A percentile compares a stretch with the other conserved stretches of the same genome.
Conservation (phyloP, 2,797 vertebrate species). For the Alcedo quadribrachys region DNA sequence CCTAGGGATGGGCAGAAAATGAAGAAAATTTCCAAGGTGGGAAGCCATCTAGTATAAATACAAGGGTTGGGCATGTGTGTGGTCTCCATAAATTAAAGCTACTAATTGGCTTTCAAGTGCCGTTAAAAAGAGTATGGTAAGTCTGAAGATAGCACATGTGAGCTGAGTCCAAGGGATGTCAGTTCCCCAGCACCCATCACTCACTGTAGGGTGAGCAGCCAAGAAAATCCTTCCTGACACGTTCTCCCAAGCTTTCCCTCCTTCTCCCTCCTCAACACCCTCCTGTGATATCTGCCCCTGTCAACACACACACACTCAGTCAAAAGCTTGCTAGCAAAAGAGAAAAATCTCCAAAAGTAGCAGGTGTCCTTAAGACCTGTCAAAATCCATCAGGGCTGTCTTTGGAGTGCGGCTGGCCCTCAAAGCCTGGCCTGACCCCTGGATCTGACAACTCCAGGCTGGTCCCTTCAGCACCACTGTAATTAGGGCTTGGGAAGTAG, state of each 20-base stretch:
- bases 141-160: not conserved
- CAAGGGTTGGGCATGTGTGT: constrained; percentile 19
- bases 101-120: constrained; percentile 11
- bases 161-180: not conserved
- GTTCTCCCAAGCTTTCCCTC: constrained; percentile 13
- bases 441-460: not conserved
- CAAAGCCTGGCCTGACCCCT: constrained; percentile 23
- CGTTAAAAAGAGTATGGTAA: not conserved
- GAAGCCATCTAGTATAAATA: constrained; percentile 31
- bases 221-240: constrained; percentile 24
- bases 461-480: not conserved
- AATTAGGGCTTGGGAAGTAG: constrained; percentile 25
- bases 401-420: constrained; percentile 12
- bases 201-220: not conserved
- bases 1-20: not conserved
- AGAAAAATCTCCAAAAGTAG: constrained; percentile 47
- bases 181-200: not conserved
- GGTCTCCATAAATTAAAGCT: constrained; percentile 30
- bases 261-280: constrained; percentile 47
- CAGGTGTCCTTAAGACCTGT: constrained; percentile 70
- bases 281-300: constrained; percentile 60
- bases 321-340: not conserved
- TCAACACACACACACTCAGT: not conserved
- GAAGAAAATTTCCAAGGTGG: constrained; percentile 7
- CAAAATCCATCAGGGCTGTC: constrained; percentile 58